Evolutionary conservation across 1,140 invertebrate species (phyloP), one percentile per base, ranked within the genome.

Genomic region (Harpegnathos saltator): DNA sequence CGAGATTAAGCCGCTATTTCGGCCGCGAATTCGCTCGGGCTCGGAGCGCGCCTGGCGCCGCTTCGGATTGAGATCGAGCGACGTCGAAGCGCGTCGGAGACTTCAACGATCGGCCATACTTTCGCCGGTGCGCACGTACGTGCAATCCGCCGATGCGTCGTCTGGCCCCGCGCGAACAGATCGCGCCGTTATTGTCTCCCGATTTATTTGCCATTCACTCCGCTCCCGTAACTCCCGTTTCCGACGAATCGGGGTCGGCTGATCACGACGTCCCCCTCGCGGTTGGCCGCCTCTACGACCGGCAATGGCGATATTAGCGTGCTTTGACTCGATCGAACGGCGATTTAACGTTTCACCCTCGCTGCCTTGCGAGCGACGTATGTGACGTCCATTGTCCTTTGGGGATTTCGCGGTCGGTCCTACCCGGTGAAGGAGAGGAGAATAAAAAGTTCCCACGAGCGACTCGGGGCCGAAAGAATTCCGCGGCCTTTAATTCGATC

Each of bases 321-420:
- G 85, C 87, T 80, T 93, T 87, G 88, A 93, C 90, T 91, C 91
- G 90, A 93, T 93, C 90, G 89, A 92, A 90, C 87, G 84, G 84
- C 90, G 90, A 92, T 93, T 93, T 89, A 90, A 89, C 88, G 86
- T 91, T 92, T 92, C 87, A 82, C 89, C 89, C 88, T 54, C 86
- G 85, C 89, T 85, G 86, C 83, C 78, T 90, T 87, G 88, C 87
- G 88, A 86, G 89, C 90, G 88, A 89, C 87, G 89, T 80, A 74
- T 77, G 83, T 91, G 85, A 91, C 91, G 91, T 93, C 90, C 90
- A 93, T 93, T 93, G 92, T 93, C 92, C 92, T 91, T 91, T 85
- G 73, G 90, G 89, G 92, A 93, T 90, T 91, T 90, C 84, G 38
- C 85, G 89, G 85, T 92, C 85, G 89, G 85, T 92, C 78, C 78